Evolutionary conservation across 2,797 vertebrate genomes (phyloP).

Genomic region (Poecilia picta): DNA sequence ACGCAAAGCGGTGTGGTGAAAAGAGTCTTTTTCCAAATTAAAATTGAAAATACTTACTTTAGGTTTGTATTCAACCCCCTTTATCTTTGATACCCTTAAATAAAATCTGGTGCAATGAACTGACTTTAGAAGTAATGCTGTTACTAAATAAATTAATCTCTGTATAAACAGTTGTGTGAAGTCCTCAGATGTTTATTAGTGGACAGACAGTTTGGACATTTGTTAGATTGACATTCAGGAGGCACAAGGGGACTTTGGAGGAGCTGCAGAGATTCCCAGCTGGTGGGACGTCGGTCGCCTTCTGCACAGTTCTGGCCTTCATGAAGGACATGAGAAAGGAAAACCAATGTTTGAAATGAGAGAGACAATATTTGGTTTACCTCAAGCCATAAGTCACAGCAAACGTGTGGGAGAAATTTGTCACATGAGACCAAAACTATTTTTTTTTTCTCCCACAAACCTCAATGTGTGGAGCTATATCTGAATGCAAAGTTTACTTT

Average conservation of each 20-base stretch:
- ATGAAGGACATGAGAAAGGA: not conserved
- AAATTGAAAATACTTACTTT: not conserved
- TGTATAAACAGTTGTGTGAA: not conserved
- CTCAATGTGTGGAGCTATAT: not conserved
- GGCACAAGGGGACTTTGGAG: not conserved
- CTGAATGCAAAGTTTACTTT: not conserved
- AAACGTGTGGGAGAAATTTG: too few species aligned
- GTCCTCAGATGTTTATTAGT: not conserved
- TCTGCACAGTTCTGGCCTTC: not conserved
- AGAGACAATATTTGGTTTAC: not conserved
- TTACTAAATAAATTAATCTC: not conserved
- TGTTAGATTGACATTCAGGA: not conserved
- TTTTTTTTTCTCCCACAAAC: not conserved
- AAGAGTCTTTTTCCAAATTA: not conserved
- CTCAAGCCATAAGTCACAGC: not conserved
- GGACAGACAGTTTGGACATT: not conserved
- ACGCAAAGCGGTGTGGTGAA: not conserved
- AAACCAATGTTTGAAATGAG: not conserved
- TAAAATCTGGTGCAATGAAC: not conserved
- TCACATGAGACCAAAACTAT: too few species aligned
- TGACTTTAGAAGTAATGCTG: not conserved
- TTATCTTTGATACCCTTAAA: not conserved
- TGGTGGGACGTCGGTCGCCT: not conserved
- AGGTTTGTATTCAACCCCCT: not conserved
- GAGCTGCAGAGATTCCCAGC: slow-evolving; percentile 1